phyloP scores from a whole-genome alignment of 2,888 invertebrate species.

The Drosophila neonasuta region DNA sequence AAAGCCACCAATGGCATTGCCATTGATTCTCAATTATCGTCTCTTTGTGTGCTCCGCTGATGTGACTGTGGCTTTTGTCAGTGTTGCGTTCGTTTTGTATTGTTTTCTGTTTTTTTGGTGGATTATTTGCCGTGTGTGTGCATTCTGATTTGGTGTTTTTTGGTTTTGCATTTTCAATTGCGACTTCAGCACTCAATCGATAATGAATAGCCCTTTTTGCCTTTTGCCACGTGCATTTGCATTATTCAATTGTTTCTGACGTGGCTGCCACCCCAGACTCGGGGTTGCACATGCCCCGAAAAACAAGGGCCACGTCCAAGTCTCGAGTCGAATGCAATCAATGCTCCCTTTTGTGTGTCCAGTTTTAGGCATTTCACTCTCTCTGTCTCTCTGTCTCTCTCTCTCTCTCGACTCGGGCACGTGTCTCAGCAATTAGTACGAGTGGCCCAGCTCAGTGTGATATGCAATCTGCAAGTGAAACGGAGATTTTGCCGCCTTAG shows the following conservation, averaged over 20 bases:
- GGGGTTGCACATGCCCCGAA: slow-evolving; percentile 40
- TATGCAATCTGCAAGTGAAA: slow-evolving; percentile 1
- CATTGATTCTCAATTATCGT: slow-evolving; percentile 47
- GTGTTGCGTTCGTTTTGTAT: neutral
- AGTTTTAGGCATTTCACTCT: slow-evolving; percentile 3
- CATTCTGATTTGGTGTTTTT: slow-evolving; percentile 7
- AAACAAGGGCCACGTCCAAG: slow-evolving; percentile 1
- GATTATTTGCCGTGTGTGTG: slow-evolving; percentile 17
- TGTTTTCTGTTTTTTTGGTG: neutral
- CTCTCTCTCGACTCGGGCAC: slow-evolving; percentile 1
- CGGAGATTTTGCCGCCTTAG: slow-evolving; percentile 5
- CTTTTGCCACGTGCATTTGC: slow-evolving; percentile 39
- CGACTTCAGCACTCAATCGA: slow-evolving; percentile 59
- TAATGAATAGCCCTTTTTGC: slow-evolving; percentile 49
- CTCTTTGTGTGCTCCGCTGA: slow-evolving; percentile 19
- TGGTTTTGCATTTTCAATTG: slow-evolving; percentile 46
- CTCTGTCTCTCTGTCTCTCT: no score
- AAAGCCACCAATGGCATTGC: slow-evolving; percentile 7
- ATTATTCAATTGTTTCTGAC: slow-evolving; percentile 53
- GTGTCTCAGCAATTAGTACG: slow-evolving; percentile 40
- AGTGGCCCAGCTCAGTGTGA: slow-evolving; percentile 13
- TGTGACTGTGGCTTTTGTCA: slow-evolving; percentile 13
- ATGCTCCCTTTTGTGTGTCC: slow-evolving; percentile 21
- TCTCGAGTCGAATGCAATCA: slow-evolving; percentile 26
- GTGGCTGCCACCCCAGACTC: slow-evolving; percentile 25